Conservation (phyloP, 2,113 vertebrate genomes). For the Chiloscyllium plagiosum region DNA sequence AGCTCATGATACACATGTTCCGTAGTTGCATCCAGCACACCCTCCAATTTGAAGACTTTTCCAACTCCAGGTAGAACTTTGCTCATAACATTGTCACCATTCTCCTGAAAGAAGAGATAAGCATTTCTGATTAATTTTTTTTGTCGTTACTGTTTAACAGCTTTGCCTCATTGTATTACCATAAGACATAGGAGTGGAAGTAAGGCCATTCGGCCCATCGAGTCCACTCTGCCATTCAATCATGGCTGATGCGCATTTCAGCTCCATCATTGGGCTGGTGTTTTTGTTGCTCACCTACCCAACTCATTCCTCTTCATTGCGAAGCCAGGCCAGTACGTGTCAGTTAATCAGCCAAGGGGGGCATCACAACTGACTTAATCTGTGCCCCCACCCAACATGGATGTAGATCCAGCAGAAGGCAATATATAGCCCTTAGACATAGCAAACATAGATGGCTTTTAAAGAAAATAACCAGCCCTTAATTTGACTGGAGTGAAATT, state of each 20-base stretch:
- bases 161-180: not conserved
- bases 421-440: not conserved
- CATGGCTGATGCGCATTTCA: too few relatives aligned
- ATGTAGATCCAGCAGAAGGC: not conserved
- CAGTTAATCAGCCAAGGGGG: not conserved
- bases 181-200: too few relatives aligned
- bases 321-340: not conserved
- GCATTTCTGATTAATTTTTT: not conserved
- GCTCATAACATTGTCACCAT: constrained; percentile 56
- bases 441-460: not conserved
- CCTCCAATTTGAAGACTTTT: constrained; percentile 65
- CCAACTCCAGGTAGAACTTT: constrained; percentile 49
- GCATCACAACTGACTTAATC: not conserved
- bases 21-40: constrained; percentile 53
- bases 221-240: too few relatives aligned
- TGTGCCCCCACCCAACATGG: not conserved
- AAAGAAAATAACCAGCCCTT: not conserved
- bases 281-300: not conserved
- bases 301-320: not conserved
- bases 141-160: not conserved
- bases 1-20: constrained; percentile 56
- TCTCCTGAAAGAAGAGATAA: constrained; percentile 46
- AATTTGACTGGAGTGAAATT: not conserved
- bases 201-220: too few relatives aligned
- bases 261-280: not conserved